Evolutionary conservation across 2,888 invertebrate genomes (phyloP).

Genomic region (Tachina lurida): DNA sequence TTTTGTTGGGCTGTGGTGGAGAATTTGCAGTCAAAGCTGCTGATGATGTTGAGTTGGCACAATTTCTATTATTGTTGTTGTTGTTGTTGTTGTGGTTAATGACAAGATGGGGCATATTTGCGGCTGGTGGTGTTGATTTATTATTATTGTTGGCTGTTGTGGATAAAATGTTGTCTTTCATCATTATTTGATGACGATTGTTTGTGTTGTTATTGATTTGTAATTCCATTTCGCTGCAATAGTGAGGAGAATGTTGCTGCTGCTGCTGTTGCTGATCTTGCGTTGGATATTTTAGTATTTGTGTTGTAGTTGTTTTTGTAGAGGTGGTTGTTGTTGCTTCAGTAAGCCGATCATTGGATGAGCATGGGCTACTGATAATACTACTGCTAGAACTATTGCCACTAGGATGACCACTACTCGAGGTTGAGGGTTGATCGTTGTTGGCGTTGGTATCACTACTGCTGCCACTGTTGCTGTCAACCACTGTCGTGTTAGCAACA

Average conservation of each 20-base stretch:
- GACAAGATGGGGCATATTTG: constrained; percentile 69
- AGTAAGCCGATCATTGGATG: constrained; percentile 75
- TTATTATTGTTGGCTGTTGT: constrained; percentile 70
- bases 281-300: constrained; percentile 74
- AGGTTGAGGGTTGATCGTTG: constrained; percentile 20
- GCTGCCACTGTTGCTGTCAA: constrained; percentile 32
- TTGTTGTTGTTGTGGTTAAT: constrained; percentile 67
- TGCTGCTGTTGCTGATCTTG: constrained; percentile 56
- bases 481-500: constrained; percentile 49
- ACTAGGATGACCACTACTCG: constrained; percentile 56
- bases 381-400: constrained; percentile 77
- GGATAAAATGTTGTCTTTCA: constrained; percentile 71
- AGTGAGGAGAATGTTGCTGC: constrained; percentile 72
- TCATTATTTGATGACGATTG: constrained; percentile 72
- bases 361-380: constrained; percentile 75
- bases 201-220: constrained; percentile 77
- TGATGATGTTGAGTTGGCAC: constrained; percentile 66
- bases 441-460: constrained; percentile 30
- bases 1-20: constrained; percentile 36
- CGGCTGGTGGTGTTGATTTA: constrained; percentile 48
- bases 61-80: constrained; percentile 69
- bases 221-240: constrained; percentile 79
- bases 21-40: constrained; percentile 43
- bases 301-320: constrained; percentile 77
- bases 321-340: constrained; percentile 76